Evolutionary conservation across 2,113 vertebrate species (phyloP).

Genomic region (Cyprinus carpio): DNA sequence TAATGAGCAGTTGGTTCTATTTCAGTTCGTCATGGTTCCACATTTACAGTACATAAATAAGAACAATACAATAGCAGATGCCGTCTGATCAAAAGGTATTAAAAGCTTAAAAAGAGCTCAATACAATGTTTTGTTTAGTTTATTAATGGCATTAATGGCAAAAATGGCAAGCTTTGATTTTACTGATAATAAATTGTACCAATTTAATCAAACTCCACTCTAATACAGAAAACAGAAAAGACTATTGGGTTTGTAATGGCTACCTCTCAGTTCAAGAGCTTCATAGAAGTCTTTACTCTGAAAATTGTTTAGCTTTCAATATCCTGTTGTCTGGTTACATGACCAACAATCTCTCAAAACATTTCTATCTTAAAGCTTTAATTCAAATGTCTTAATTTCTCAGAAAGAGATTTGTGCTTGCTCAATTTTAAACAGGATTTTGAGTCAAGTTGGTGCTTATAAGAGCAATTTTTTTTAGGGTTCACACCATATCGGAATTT

Average conservation of each 20-base stretch:
- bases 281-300: background rate
- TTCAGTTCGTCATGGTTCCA: background rate
- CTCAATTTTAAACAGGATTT: background rate
- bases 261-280: background rate
- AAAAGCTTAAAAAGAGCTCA: background rate
- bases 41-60: constrained; percentile 3
- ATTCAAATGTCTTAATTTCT: background rate
- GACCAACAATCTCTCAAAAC: background rate
- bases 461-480: background rate
- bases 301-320: background rate
- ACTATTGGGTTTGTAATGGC: background rate
- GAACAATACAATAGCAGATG: background rate
- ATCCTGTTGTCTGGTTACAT: background rate
- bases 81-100: background rate
- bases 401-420: background rate
- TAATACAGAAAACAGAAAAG: background rate
- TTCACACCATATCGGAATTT: no score
- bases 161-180: background rate
- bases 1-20: background rate
- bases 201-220: background rate
- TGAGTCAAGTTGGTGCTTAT: background rate
- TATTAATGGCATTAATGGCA: background rate
- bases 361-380: background rate
- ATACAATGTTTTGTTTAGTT: background rate
- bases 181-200: background rate